A percentile compares a stretch with the other conserved stretches of the same genome.
Conservation (phyloP, 2,888 invertebrate genomes). For the Apamea monoglypha region DNA sequence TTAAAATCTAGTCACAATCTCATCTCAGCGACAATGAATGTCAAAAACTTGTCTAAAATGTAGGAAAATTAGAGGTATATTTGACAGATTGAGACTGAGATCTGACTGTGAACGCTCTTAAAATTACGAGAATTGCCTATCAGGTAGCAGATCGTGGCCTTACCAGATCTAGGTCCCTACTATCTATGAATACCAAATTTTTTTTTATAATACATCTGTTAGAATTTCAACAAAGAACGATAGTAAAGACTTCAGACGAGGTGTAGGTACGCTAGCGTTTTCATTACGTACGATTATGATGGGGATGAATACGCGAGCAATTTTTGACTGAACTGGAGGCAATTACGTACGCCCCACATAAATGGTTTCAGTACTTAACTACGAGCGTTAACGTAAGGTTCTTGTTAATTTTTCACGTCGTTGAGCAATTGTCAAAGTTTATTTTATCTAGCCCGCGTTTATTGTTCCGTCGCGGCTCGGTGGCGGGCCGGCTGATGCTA, state of each 20-base stretch:
- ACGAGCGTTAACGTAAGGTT: constrained; percentile 50
- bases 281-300: constrained; percentile 40
- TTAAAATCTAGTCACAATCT: too few species aligned
- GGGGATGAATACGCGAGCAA: constrained; percentile 20
- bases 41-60: too few species aligned
- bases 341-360: constrained; percentile 42
- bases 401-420: constrained; percentile 67
- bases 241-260: constrained; percentile 10
- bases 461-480: constrained; percentile 52
- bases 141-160: background rate
- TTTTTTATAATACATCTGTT: background rate
- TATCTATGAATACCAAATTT: background rate
- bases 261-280: constrained; percentile 2
- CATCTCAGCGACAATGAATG: too few species aligned
- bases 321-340: constrained; percentile 35
- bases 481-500: constrained; percentile 45
- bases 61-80: too few species aligned
- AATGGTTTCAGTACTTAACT: constrained; percentile 55
- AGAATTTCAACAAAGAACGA: background rate
- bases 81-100: too few species aligned
- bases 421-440: constrained; percentile 65
- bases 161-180: background rate
- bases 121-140: too few species aligned
- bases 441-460: constrained; percentile 60
- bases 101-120: too few species aligned